Evolutionary conservation across 1,140 invertebrate species (phyloP), one percentile per base, ranked within the genome.

Genomic region (Cephus cinctus): DNA sequence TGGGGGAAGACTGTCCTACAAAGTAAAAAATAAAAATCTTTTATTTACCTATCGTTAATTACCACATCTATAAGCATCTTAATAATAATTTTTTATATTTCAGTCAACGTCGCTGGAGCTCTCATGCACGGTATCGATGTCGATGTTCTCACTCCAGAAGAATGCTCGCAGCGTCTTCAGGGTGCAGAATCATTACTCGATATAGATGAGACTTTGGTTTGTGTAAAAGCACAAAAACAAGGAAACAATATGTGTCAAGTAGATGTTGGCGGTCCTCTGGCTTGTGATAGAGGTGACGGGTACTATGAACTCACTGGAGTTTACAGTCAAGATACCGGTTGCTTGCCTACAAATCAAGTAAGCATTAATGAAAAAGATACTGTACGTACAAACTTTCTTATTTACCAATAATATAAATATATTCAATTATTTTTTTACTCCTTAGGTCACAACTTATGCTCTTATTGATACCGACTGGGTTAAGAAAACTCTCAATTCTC

Each of bases 1-100:
- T 92, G 88, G 88, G 89, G 89, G 43, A 90, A 91, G 66, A 78
- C 82, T 50, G 83, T 88, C 16, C 65, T 92, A 12, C 82, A 86
- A 81, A 81, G 89, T 89, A 78, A 80, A 80, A 43, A 59, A 42
- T 66, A 56, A 43, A 25, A 34, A 38, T 38, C 32, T 27, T 20
- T n/a, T 22, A 22, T n/a, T 21, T 22, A 22, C 2, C 4, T 21
- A 12, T 15, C 15, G 42, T 38, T 21, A 31, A 32, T 53, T 9
- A 30, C 15, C 42, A 32, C 12, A 16, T 41, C 34, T 43, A 31
- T 41, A 14, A 41, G 8, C 46, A 47, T 15, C 40, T 39, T 20
- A 43, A 41, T 43, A 20, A 49, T 44, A n/a, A n/a, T 23, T 40
- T 38, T 39, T 55, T 43, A 59, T 42, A 50, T 74, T 78, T 20